Base-by-base conservation (phyloP, 2,113 vertebrate species). In the Perca schrenkii region DNA sequence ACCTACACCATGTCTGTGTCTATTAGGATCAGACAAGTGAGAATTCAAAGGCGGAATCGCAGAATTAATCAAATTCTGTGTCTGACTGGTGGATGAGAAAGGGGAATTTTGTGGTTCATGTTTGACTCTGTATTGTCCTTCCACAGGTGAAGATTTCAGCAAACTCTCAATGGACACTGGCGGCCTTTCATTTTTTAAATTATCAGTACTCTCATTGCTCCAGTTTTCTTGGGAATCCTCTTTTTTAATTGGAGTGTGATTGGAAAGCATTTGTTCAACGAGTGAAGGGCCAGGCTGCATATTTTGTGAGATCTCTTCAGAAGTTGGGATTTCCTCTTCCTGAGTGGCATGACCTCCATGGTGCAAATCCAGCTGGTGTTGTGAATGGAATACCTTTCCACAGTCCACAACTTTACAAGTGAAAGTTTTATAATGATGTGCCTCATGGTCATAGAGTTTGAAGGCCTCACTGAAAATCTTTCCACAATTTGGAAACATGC, bases 401-500 rank as follows among this genome's bases (percentile, higher is more conserved):
- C 98, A 99, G 80, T 94, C 96, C 3, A 83, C 84, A 60, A 92
- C 91, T 94, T 94, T 98, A 93, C 98, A 99, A 2, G 98, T 98
- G 11, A 97, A 99, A 0, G 97, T 99, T 85, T 97, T 98, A 90
- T 99, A 99, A 95, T 99, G 98, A 50, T 98, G 97, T 69, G 98
- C 97, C 96, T 99, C 98, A 0, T 99, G 98, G 83, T 99, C 98
- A 52, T 99, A 99, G 0, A 99, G 96, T 88, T 97, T 96, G 79
- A 97, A 99, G 16, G 97, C 97, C 88, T 98, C 97, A 0, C 94
- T 96, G 91, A 99, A 99, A 83, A 98, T 95, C 82, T 97, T 97
- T 19, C 97, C 97, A 85, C 98, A 99, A 73, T 97, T 97, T 50
- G 97, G 97, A 95, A 99, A 99, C 97, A 99, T 98, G 94, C 98